Conservation (phyloP, 2,888 invertebrate genomes). For the Pristionchus japonicus region DNA sequence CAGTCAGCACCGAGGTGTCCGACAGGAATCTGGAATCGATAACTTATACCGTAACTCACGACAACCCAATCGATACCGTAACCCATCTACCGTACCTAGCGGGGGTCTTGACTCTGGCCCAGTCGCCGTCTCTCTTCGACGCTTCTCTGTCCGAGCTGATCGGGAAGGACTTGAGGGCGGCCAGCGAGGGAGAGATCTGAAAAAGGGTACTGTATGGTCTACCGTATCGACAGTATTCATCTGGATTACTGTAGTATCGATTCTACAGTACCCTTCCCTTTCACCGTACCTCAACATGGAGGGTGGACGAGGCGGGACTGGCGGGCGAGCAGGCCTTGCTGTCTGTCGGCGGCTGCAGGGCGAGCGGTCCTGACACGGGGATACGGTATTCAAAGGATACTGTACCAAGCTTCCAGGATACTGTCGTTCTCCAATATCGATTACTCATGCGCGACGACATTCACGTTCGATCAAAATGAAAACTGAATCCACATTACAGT, state of each 20-base stretch:
- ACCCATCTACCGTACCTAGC: neutral
- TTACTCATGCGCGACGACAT: too few relatives aligned
- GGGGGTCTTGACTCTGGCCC: neutral
- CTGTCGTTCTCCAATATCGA: too few relatives aligned
- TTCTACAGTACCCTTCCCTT: neutral
- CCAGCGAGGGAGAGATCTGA: conserved; percentile 13
- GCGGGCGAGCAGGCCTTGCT: neutral
- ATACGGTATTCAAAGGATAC: neutral
- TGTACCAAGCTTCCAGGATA: too few relatives aligned
- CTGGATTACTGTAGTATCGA: neutral
- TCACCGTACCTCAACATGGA: conserved; percentile 9
- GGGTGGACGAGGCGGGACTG: neutral
- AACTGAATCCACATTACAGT: too few relatives aligned
- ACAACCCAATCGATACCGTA: neutral
- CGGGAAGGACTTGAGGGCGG: neutral
- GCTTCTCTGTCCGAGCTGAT: neutral
- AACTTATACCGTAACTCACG: neutral
- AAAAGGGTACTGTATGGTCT: neutral
- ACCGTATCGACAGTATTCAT: neutral
- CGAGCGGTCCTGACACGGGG: neutral
- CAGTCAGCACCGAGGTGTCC: neutral
- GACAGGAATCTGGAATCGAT: neutral
- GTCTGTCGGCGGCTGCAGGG: neutral
- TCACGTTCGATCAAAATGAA: too few relatives aligned
- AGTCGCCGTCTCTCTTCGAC: neutral